phyloP scores from a whole-genome alignment of 1,140 invertebrate genomes.

The Drosophila sturtevanti region DNA sequence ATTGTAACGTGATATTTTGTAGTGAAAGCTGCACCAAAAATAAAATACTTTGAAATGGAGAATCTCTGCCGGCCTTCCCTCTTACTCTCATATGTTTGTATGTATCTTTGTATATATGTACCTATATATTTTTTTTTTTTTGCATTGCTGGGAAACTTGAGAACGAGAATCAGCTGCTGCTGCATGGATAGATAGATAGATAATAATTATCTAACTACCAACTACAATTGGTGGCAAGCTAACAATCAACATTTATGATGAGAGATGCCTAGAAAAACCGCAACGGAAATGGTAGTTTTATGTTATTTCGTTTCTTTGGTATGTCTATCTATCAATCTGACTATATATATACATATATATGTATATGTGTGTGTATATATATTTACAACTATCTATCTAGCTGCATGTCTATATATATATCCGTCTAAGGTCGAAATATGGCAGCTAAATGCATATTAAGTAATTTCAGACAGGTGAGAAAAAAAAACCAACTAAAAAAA shows the following conservation, averaged over 20 bases:
- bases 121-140: not conserved
- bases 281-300: constrained; percentile 46
- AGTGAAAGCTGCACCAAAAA: constrained; percentile 1
- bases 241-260: constrained; percentile 11
- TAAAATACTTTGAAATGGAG: not conserved
- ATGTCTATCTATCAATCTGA: constrained; percentile 28
- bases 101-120: not conserved
- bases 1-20: not conserved
- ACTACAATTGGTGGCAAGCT: constrained; percentile 21
- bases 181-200: constrained; percentile 8
- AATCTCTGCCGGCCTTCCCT: not conserved
- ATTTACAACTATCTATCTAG: not conserved
- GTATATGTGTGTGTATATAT: not conserved
- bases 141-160: not conserved
- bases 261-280: constrained; percentile 35
- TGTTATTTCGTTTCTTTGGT: constrained; percentile 17
- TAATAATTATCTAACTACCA: constrained; percentile 62
- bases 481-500: constrained; percentile 20
- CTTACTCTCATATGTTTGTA: not conserved
- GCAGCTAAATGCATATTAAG: constrained; percentile 73
- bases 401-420: not conserved
- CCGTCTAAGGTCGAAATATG: constrained; percentile 67
- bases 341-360: constrained; percentile 8
- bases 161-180: constrained; percentile 13
- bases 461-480: constrained; percentile 56